phyloP scores from a whole-genome alignment of 2,888 invertebrate genomes.

The Papilio gigon region DNA sequence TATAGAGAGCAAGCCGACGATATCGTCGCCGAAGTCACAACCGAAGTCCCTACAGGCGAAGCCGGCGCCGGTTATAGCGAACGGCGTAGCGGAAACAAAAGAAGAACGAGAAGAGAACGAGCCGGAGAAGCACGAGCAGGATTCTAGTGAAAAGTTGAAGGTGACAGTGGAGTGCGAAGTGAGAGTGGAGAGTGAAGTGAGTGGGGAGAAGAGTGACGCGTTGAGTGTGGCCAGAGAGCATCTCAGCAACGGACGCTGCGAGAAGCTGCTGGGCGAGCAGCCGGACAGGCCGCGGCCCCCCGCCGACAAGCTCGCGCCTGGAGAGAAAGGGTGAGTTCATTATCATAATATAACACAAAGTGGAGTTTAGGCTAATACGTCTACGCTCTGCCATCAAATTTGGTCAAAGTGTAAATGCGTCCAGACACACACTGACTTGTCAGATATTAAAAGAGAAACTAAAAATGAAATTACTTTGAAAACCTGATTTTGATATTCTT shows the following conservation, averaged over 20 bases:
- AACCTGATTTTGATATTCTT: no score
- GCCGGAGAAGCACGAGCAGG: constrained; percentile 72
- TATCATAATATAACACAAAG: neutral
- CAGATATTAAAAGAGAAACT: no score
- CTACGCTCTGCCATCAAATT: no score
- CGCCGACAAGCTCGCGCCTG: constrained; percentile 82
- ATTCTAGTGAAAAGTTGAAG: constrained; percentile 71
- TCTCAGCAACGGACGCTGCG: constrained; percentile 86
- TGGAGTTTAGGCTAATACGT: no score
- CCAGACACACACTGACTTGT: no score
- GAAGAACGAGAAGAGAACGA: constrained; percentile 58
- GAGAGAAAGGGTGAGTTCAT: constrained; percentile 81
- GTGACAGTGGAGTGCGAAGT: constrained; percentile 63
- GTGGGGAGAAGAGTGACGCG: constrained; percentile 71
- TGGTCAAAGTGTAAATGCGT: no score
- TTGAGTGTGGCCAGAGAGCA: constrained; percentile 75
- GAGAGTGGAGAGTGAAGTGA: constrained; percentile 65
- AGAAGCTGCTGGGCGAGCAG: constrained; percentile 86
- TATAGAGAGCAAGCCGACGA: constrained; percentile 75
- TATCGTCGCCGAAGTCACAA: constrained; percentile 75
- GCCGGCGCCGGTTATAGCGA: constrained; percentile 74
- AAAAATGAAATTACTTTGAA: no score
- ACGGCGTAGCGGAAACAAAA: constrained; percentile 63
- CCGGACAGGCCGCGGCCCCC: constrained; percentile 84
- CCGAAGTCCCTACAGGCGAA: constrained; percentile 77